Evolutionary conservation across 2,113 vertebrate species (phyloP), one percentile per base, ranked within the genome.

Genomic region (Labeo rohita): DNA sequence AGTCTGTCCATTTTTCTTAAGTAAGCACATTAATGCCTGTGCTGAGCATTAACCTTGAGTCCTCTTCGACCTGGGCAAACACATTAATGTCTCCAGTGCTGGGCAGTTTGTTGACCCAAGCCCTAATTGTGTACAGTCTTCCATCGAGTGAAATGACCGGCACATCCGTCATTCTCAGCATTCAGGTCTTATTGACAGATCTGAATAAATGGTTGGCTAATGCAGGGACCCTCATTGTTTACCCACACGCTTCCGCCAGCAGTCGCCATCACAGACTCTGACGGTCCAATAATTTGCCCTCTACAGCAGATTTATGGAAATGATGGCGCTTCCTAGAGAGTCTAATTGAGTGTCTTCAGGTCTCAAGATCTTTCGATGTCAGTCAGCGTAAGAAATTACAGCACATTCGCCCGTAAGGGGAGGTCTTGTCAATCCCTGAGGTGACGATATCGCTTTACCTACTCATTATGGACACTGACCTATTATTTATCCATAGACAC

Each of bases 171-270:
- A 66, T 49, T 84, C 34, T 66, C 65, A 73, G 83, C 52, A 85
- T 88, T 86, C 83, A 80, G 70, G 66, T 85, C 16, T 65, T 90
- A 87, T 85, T 89, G 88, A 87, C 85, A 84, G 16, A 47, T 89
- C 85, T 86, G 85, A 88, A 89, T 89, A 88, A 91, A 88, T 82
- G 77, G 63, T 82, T 50, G 74, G 75, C 87, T 90, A 89, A 90
- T 87, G 78, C 43, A 59, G 16, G 39, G 85, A 86, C 54, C 79
- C 16, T 45, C 75, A 15, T 49, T 84, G 54, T 85, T 77, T 80
- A 81, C 74, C 56, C 74, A 68, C 43, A 28, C 28, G 28, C 54
- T 52, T 84, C 68, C 9, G 16, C 28, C 45, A 11, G 61, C 43
- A 86, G 54, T 82, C 56, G 18, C 76, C 65, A 77, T 88, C 65